Base-by-base conservation (phyloP, 2,113 vertebrate genomes). In the Orycteropus afer region DNA sequence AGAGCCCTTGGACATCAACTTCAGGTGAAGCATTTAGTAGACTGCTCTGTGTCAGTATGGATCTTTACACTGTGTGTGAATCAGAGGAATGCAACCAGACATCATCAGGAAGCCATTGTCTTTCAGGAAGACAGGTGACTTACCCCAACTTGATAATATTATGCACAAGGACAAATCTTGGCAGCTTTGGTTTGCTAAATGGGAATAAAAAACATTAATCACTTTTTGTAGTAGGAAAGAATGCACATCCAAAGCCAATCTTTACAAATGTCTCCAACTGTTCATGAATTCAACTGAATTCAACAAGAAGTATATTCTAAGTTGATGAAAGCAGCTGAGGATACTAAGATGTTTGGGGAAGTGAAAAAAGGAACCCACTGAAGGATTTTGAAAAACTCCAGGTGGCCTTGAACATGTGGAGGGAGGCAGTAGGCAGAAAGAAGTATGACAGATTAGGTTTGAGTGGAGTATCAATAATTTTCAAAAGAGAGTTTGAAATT, bases 371-470 rank as follows among this genome's bases (percentile, higher is more conserved):
- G 14, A 37, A 29, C 5, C 15, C 45, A 27, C 34, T 51, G 22
- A 82, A 86, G 57, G 61, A 80, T 63, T 85, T 78, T 80, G 73
- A 95, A 81, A 80, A 83, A 71, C n/a, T 90, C 91, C 94, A 92
- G 69, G 79, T 80, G 73, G 85, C 53, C 11, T 94, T 1, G 0
- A 84, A 95, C 65, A 73, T 61, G 29, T 81, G 80, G 74, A 91
- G n/a, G 42, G 65, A 89, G n/a, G 45, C 61, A 83, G 40, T 11
- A 2, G 42, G 53, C 63, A 74, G n/a, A 40, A 86, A 59, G 29
- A 40, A 77, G 20, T 59, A 49, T 77, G 67, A 79, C 51, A 80
- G 51, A 87, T 83, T 57, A 79, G 81, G 32, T 86, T 76, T 93
- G 59, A 89, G 42, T 47, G 37, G 59, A 85, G 25, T 90, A 78